These are phyloP conservation scores for Ceratitis capitata DNA, from an alignment of 1,140 invertebrate genomes.

Conservation along the genomic window DNA sequence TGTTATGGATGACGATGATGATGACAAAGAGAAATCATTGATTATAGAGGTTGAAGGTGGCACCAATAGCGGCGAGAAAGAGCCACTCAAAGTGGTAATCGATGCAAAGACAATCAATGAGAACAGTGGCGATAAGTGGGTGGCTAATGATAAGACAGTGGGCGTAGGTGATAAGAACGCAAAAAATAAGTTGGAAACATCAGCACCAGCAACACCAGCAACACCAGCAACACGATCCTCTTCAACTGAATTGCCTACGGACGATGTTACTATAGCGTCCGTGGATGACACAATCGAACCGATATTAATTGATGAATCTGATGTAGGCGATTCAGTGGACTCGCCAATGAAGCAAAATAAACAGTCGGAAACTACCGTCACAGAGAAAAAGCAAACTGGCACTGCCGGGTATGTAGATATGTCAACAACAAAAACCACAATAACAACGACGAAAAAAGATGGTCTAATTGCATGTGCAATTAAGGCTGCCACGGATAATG, in stretches of 20 bases:
- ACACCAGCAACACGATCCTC: background rate
- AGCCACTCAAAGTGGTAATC: background rate
- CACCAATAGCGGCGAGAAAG: background rate
- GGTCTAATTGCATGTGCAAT: background rate
- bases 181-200: background rate
- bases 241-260: too few relatives aligned
- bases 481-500: background rate
- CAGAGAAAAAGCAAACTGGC: background rate
- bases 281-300: constrained; percentile 1
- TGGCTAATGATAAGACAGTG: background rate
- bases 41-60: constrained; percentile 25
- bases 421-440: background rate
- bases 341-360: background rate
- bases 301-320: background rate
- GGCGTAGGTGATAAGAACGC: background rate
- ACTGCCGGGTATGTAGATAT: background rate
- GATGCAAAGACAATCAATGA: background rate
- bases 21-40: background rate
- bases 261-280: background rate
- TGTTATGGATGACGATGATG: constrained; percentile 12
- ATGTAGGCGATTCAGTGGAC: background rate
- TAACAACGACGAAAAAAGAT: background rate
- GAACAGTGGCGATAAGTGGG: background rate
- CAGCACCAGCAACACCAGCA: background rate
- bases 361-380: background rate